Conservation (phyloP, 2,113 vertebrate genomes). For the Campylomormyrus numenius region DNA sequence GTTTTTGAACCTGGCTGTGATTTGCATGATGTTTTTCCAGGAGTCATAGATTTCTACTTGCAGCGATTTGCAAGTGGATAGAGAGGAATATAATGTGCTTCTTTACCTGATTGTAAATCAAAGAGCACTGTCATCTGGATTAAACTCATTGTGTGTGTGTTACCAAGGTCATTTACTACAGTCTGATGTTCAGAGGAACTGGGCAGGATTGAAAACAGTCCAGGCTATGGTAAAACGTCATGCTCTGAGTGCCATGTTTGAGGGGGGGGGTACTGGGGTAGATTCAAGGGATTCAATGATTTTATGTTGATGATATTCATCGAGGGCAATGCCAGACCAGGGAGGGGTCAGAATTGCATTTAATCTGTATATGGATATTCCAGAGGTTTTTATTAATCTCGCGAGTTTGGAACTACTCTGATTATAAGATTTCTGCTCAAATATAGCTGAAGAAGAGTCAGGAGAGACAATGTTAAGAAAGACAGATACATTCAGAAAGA, state of each 20-base stretch:
- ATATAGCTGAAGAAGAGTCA: not conserved
- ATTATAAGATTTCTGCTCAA: not conserved
- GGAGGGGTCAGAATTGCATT: not conserved
- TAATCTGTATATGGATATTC: not conserved
- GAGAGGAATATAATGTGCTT: not conserved
- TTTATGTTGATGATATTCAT: not conserved
- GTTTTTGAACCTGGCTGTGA: not conserved
- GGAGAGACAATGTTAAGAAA: not conserved
- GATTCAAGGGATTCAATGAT: not conserved
- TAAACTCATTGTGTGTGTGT: not conserved
- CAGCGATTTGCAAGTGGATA: not conserved
- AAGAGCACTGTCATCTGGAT: not conserved
- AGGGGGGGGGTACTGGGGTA: not conserved
- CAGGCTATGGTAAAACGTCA: not conserved
- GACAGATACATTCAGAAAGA: no score
- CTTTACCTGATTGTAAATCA: not conserved
- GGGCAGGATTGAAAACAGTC: not conserved
- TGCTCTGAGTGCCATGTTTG: not conserved
- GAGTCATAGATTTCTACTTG: not conserved
- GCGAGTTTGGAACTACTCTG: not conserved
- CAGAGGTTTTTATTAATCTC: not conserved
- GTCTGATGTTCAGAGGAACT: not conserved
- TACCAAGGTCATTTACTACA: not conserved
- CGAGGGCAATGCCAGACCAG: not conserved
- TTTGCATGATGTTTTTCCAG: not conserved